A percentile compares a stretch with the other conserved stretches of the same genome.
Evolutionary conservation across 2,113 vertebrate genomes (phyloP).

Genomic region (Bettongia penicillata): DNA sequence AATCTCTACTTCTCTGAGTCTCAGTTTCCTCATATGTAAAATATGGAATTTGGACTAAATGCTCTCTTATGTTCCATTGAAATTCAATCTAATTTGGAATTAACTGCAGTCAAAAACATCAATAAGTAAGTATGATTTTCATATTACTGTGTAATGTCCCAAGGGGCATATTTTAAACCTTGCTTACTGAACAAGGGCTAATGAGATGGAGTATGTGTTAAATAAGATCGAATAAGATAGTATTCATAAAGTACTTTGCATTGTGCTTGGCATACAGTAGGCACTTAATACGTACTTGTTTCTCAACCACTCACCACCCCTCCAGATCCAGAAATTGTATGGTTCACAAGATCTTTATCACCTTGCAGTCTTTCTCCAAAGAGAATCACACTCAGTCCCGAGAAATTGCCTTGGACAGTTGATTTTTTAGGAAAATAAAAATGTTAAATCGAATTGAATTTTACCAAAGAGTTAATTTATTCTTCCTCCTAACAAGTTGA

Average conservation of each 20-base stretch:
- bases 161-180: slow-evolving; percentile 42
- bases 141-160: slow-evolving; percentile 56
- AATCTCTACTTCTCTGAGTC: too few relatives aligned
- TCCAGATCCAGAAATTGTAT: not conserved
- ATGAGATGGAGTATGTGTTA: slow-evolving; percentile 24
- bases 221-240: not conserved
- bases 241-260: not conserved
- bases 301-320: too few relatives aligned
- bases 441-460: slow-evolving; percentile 45
- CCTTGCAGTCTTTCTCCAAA: not conserved
- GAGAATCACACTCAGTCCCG: not conserved
- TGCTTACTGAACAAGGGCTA: not conserved
- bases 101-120: slow-evolving; percentile 45
- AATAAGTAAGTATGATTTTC: slow-evolving; percentile 62
- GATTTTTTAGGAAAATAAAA: slow-evolving; percentile 48
- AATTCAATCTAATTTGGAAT: not conserved
- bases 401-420: slow-evolving; percentile 11
- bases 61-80: not conserved
- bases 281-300: not conserved
- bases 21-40: not conserved
- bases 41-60: not conserved
- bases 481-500: not conserved
- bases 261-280: not conserved
- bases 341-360: not conserved
- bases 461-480: not conserved